Base-by-base conservation (phyloP, 2,113 vertebrate genomes). In the Petrocephalus microphthalmus region DNA sequence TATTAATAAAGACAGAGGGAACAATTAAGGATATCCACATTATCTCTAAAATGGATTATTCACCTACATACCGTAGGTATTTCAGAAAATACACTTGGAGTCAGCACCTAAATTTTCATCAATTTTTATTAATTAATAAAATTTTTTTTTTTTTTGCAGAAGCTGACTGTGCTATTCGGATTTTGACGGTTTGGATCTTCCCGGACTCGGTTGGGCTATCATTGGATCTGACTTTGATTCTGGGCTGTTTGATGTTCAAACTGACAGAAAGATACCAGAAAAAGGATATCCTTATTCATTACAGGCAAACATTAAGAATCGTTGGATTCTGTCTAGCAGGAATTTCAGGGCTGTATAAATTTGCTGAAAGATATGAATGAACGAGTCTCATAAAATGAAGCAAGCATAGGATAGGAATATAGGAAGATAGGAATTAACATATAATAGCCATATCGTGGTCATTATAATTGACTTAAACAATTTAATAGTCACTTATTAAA, bases 191-290 rank as follows among this genome's bases (percentile, higher is more conserved):
- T 45, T 33, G 86, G 84, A 52, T 25, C 52, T 78, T 22, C 25
- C 64, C 22, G 60, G 33, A 57, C 57, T 33, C 15, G 49, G 52
- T 22, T 17, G 15, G 56, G 22, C 37, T 86, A 20, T n/a, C 8
- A 19, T 2, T 60, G 7, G 85, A 86, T 86, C 85, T 86, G 7
- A 64, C 54, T 86, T 52, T 45, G 37, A 45, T 29, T 22, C 19
- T n/a, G 33, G 37, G 19, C 53, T 45, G 7, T 86, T 86, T 86
- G 54, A 64, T 60, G 85, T 86, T 86, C 85, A 64, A 86, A 45
- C 56, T 86, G 54, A 64, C 22, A 52, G 56, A 64, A 60, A 60
- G 17, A 47, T n/a, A n/a, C 45, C 56, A 64, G 37, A n/a, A 29
- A 60, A 7, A 6, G 37, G 29, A 29, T 37, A 52, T 85, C n/a